Percentiles rank a stretch among this genome's conserved stretches.
phyloP scores from a whole-genome alignment of 2,113 vertebrate genomes.

The Campylorhamphus procurvoides region DNA sequence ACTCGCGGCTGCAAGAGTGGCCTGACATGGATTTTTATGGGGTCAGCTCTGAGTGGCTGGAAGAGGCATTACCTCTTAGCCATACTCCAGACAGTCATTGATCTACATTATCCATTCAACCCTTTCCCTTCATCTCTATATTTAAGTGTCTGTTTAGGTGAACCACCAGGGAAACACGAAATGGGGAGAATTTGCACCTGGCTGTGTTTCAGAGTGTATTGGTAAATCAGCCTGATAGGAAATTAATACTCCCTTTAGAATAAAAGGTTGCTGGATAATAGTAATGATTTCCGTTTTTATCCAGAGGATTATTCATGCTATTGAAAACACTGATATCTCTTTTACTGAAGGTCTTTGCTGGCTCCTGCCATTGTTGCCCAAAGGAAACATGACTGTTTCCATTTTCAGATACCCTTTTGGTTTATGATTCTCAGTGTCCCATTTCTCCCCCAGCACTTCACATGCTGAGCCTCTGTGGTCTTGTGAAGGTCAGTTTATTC shows the following conservation, averaged over 20 bases:
- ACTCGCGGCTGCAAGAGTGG: background rate
- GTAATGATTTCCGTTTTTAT: background rate
- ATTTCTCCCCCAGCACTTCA: background rate
- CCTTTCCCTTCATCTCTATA: background rate
- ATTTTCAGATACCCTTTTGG: background rate
- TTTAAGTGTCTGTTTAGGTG: background rate
- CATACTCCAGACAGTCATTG: background rate
- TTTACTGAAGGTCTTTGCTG: background rate
- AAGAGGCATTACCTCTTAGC: background rate
- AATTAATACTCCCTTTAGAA: slow-evolving; percentile 9
- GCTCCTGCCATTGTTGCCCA: background rate
- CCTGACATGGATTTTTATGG: background rate
- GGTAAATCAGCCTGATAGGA: background rate
- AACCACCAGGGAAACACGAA: slow-evolving; percentile 1
- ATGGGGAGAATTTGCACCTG: background rate
- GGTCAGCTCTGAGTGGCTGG: background rate
- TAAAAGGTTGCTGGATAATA: background rate
- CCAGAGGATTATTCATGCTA: background rate
- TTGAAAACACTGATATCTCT: background rate
- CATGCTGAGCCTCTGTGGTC: background rate
- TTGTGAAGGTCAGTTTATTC: background rate
- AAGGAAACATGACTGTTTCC: background rate
- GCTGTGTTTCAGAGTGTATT: background rate
- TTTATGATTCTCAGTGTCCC: background rate
- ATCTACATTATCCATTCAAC: background rate